Evolutionary conservation across 2,888 invertebrate genomes (phyloP).

Genomic region (Diabrotica balteata): DNA sequence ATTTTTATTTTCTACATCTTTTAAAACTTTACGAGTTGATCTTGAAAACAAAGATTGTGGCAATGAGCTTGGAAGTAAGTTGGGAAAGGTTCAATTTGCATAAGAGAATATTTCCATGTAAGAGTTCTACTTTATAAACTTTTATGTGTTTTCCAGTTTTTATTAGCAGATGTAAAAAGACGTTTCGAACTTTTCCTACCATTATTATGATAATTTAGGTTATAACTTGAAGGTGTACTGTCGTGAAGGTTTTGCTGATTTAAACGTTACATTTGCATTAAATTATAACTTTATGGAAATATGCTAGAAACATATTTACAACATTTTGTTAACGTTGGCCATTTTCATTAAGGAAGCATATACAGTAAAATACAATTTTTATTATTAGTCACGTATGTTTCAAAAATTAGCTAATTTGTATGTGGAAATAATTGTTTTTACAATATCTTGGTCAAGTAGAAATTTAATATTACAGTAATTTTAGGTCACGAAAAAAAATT

Average conservation of each 20-base stretch:
- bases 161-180: conserved; percentile 28
- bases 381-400: too few species aligned
- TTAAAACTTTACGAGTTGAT: conserved; percentile 10
- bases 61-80: conserved; percentile 28
- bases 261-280: neutral
- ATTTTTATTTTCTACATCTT: neutral
- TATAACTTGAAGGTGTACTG: conserved; percentile 12
- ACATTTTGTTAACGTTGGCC: too few species aligned
- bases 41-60: conserved; percentile 29
- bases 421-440: too few species aligned
- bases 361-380: too few species aligned
- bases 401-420: too few species aligned
- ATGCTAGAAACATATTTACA: too few species aligned
- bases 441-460: too few species aligned
- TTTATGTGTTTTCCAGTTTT: conserved; percentile 27
- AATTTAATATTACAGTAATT: too few species aligned
- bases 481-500: too few species aligned
- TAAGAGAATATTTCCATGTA: conserved; percentile 31
- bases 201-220: conserved; percentile 26
- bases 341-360: too few species aligned
- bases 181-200: conserved; percentile 14
- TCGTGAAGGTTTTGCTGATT: conserved; percentile 5
- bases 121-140: conserved; percentile 31
- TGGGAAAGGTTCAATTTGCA: conserved; percentile 33
- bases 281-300: too few species aligned